A percentile compares a stretch with the other conserved stretches of the same genome.
phyloP scores from a whole-genome alignment of 2,888 invertebrate genomes.

The Spisula solida region DNA sequence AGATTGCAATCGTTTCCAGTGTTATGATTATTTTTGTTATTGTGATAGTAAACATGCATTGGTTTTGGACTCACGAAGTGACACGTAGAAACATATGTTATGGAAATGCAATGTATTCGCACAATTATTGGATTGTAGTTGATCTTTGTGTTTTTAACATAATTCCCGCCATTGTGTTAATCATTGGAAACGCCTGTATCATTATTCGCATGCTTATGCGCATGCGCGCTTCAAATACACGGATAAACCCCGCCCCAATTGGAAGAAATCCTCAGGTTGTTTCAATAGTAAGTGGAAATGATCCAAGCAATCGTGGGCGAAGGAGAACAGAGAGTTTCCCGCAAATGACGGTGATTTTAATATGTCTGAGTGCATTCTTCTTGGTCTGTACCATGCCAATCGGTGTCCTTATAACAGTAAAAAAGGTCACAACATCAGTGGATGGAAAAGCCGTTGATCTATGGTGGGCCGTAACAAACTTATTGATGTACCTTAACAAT shows the following conservation, averaged over 20 bases:
- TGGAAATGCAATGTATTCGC: neutral
- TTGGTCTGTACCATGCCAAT: neutral
- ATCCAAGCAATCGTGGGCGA: neutral
- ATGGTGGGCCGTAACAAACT: conserved; percentile 72
- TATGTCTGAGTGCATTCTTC: conserved; percentile 20
- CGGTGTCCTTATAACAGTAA: neutral
- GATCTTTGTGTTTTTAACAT: conserved; percentile 52
- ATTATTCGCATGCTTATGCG: conserved; percentile 61
- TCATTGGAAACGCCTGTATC: conserved; percentile 75
- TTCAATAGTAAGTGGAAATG: neutral
- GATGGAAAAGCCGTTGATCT: conserved; percentile 53
- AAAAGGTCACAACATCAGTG: neutral
- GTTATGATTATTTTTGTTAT: conserved; percentile 50
- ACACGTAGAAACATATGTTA: neutral
- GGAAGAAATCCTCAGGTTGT: neutral
- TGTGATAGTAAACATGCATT: conserved; percentile 22
- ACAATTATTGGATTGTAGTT: neutral
- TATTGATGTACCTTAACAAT: conserved; percentile 78
- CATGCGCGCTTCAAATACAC: conserved; percentile 74
- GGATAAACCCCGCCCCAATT: conserved; percentile 53
- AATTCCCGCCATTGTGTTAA: conserved; percentile 73
- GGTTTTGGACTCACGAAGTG: neutral
- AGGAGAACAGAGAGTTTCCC: conserved; percentile 24
- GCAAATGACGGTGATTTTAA: conserved; percentile 59
- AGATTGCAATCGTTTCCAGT: conserved; percentile 49